Conservation (phyloP, 2,888 invertebrate species). For the Antheraea assamensis region DNA sequence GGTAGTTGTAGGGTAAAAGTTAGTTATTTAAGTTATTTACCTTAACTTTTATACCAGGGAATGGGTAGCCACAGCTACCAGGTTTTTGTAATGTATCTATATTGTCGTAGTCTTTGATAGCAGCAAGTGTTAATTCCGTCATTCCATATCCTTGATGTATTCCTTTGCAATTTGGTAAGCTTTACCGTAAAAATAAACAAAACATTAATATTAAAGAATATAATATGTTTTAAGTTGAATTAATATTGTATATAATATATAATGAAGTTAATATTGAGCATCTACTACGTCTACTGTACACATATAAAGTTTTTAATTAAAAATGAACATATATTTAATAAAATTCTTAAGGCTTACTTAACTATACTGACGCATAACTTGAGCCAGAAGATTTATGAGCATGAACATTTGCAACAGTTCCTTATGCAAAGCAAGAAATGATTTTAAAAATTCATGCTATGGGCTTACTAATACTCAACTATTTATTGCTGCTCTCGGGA, state of each 20-base stretch:
- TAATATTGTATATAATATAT: neutral
- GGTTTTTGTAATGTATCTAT: constrained; percentile 38
- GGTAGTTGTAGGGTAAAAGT: neutral
- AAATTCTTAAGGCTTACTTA: too few species aligned
- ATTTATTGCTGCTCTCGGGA: too few species aligned
- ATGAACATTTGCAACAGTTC: too few species aligned
- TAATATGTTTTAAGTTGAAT: neutral
- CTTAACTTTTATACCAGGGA: constrained; percentile 50
- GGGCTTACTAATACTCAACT: too few species aligned
- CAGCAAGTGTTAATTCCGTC: constrained; percentile 60
- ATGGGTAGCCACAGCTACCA: constrained; percentile 53
- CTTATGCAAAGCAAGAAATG: too few species aligned
- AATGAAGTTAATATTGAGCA: too few species aligned
- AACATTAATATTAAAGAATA: neutral
- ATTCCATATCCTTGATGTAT: constrained; percentile 64
- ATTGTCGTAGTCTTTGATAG: constrained; percentile 47
- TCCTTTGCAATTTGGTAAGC: constrained; percentile 56
- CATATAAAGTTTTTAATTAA: too few species aligned
- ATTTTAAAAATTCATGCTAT: too few species aligned
- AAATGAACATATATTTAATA: too few species aligned
- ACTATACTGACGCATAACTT: too few species aligned
- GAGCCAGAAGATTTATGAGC: too few species aligned
- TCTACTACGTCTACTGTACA: too few species aligned
- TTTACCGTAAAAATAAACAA: constrained; percentile 28
- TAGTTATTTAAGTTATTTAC: constrained; percentile 29